These are phyloP conservation scores for Drosophila sordidula DNA, from an alignment of 2,888 invertebrate genomes.

Conservation along the genomic window DNA sequence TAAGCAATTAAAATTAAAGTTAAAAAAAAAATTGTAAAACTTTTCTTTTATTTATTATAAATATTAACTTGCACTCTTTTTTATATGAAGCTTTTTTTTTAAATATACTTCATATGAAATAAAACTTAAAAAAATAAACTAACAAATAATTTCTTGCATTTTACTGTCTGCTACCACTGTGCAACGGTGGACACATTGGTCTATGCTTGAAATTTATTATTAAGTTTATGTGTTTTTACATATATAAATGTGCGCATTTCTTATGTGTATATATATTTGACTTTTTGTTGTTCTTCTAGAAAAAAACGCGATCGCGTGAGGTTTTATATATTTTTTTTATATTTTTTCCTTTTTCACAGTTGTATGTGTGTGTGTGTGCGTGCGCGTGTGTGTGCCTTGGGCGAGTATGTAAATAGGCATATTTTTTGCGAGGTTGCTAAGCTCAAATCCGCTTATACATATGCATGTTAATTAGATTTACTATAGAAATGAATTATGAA, in stretches of 20 bases:
- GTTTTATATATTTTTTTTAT: conserved; percentile 25
- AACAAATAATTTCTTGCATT: neutral
- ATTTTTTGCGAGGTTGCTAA: conserved; percentile 43
- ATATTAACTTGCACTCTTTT: too few species aligned
- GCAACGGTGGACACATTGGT: conserved; percentile 15
- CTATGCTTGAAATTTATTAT: conserved; percentile 35
- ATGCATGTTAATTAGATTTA: conserved; percentile 77
- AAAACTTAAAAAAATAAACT: neutral
- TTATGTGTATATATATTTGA: conserved; percentile 11
- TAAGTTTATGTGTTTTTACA: conserved; percentile 28
- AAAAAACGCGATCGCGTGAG: conserved; percentile 70
- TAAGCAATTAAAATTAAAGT: too few species aligned
- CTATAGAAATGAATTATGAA: conserved; percentile 55
- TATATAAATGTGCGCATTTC: conserved; percentile 28
- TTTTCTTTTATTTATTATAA: too few species aligned
- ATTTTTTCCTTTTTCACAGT: conserved; percentile 35
- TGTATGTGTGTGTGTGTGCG: conserved; percentile 18
- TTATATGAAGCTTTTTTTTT: too few species aligned
- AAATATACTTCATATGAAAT: neutral
- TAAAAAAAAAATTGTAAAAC: too few species aligned
- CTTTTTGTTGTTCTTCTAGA: conserved; percentile 27
- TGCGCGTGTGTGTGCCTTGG: conserved; percentile 20
- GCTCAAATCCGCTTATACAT: conserved; percentile 65
- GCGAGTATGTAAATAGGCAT: conserved; percentile 40
- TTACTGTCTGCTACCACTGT: conserved; percentile 20